Evolutionary conservation across 1,140 invertebrate genomes (phyloP), one percentile per base, ranked within the genome.

Genomic region (Solenopsis invicta): DNA sequence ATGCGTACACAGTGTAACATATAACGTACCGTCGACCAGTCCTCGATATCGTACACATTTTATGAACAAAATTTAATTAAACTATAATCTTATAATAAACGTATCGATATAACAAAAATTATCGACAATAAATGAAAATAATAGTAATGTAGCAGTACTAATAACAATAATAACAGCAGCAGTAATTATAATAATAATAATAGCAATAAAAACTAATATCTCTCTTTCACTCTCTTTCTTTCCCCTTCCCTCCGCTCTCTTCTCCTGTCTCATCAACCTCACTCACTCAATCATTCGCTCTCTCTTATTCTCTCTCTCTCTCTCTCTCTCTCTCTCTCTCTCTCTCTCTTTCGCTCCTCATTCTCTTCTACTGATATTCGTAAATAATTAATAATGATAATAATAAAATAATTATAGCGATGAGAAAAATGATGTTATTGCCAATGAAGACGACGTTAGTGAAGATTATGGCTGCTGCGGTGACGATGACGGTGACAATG

Each of bases 11-110:
- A 94, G 92, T 94, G 41, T 92, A 94, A 94, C 93, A 93, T 94
- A 94, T 94, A 94, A 94, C 93, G 93, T 94, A 90, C 90, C 91
- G 93, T 94, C 92, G 90, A 92, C 93, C 92, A 88, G 90, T 91
- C 87, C 85, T 90, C 89, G 90, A 90, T 94, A 94, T 94, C 91
- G 91, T 94, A 94, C 91, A 95, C 91, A 92, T 90, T 88, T 91
- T 91, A 88, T 91, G 87, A 91, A 88, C 92, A 92, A 90, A 81
- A 21, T 21, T 61, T 16, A 48, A 82, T 82, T 72, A 82, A 74
- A 59, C 29, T 74, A 75, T 62, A 84, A 50, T 75, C 69, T 92
- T 75, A 89, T 90, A 67, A 89, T 89, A 75, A 71, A 80, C 71
- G 62, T 91, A 74, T 85, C 21, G 62, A 87, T 87, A 85, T 74